Conservation (phyloP, 2,113 vertebrate genomes). For the Corydoras sp. region DNA sequence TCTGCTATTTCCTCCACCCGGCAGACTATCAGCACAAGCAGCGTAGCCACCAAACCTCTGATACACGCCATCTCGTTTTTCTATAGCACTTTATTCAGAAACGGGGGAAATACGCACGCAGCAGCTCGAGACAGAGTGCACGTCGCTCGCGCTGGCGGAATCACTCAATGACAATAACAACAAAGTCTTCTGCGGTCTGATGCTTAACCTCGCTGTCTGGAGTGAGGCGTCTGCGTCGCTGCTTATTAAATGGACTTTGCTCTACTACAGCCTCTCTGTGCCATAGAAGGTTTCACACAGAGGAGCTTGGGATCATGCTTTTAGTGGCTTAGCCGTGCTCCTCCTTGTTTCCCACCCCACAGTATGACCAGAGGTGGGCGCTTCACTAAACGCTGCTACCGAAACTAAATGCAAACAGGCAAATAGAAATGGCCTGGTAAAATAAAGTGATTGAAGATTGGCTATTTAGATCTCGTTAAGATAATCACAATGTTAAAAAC, state of each 20-base stretch:
- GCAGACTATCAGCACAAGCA: constrained; percentile 73
- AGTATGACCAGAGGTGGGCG: constrained; percentile 50
- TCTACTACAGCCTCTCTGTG: constrained; percentile 23
- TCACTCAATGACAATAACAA: constrained; percentile 12
- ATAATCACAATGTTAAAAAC: no score
- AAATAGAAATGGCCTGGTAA: background rate
- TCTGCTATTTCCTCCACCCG: constrained; percentile 70
- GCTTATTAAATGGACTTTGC: constrained; percentile 32
- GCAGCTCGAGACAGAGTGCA: constrained; percentile 4
- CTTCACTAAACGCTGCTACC: constrained; percentile 28
- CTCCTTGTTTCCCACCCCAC: constrained; percentile 51
- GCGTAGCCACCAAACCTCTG: constrained; percentile 69
- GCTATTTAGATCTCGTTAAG: no score
- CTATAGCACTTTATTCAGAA: constrained; percentile 23
- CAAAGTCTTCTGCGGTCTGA: no score
- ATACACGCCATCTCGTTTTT: constrained; percentile 62
- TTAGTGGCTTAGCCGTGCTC: constrained; percentile 44
- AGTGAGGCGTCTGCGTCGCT: background rate
- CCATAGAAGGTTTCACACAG: constrained; percentile 49
- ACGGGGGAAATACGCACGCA: background rate
- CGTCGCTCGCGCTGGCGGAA: background rate
- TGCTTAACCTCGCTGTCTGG: no score
- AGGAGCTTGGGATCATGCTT: constrained; percentile 45
- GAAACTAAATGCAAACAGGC: background rate
- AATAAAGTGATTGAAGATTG: background rate